phyloP scores from a whole-genome alignment of 1,140 invertebrate species.

The Cherax quadricarinatus region DNA sequence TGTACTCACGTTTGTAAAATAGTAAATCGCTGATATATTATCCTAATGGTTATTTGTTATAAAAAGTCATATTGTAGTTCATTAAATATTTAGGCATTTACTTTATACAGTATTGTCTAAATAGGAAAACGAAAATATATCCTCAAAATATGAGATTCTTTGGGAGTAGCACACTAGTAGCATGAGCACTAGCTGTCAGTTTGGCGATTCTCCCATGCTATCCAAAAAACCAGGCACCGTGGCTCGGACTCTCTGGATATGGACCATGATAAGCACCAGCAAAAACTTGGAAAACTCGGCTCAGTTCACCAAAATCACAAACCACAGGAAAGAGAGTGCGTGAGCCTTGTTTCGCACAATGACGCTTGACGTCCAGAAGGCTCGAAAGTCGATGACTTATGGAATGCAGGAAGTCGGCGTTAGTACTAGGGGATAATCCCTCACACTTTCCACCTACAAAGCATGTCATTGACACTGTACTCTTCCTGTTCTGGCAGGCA shows the following conservation, averaged over 20 bases:
- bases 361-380: not conserved
- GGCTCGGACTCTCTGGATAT: conserved; percentile 11
- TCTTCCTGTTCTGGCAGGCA: not conserved
- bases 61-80: conserved; percentile 13
- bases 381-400: not conserved
- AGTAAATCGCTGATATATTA: not conserved
- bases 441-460: not conserved
- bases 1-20: not conserved
- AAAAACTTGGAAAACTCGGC: not conserved
- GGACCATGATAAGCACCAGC: not conserved
- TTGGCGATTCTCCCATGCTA: not conserved
- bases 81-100: not conserved
- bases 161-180: not conserved
- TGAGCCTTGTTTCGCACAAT: not conserved
- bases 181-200: not conserved
- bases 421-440: not conserved
- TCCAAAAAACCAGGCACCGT: not conserved
- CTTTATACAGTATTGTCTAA: not conserved
- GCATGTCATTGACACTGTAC: not conserved
- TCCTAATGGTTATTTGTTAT: not conserved
- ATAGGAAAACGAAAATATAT: not conserved
- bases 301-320: not conserved
- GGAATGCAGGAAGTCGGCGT: no score
- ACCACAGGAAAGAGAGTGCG: not conserved
- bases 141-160: not conserved